Evolutionary conservation across 2,888 invertebrate species (phyloP).

Genomic region (Amblyteles armatorius): DNA sequence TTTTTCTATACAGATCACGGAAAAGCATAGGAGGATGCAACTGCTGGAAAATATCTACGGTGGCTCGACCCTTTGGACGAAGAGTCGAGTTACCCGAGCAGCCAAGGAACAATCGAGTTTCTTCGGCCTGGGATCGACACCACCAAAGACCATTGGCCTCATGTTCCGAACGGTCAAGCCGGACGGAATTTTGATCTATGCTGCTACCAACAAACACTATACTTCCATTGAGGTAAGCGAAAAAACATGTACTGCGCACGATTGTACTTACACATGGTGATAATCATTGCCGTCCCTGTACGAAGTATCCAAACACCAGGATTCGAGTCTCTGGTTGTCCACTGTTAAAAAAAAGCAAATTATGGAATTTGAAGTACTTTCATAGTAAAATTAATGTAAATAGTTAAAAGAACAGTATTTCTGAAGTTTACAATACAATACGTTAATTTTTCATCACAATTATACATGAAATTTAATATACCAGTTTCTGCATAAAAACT

Average conservation of each 20-base stretch:
- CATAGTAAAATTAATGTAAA: too few species aligned
- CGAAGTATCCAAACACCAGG: too few species aligned
- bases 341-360: too few species aligned
- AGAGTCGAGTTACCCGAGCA: conserved; percentile 76
- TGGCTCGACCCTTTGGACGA: conserved; percentile 89
- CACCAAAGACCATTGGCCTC: conserved; percentile 91
- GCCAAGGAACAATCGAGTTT: conserved; percentile 71
- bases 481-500: too few species aligned
- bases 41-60: conserved; percentile 92
- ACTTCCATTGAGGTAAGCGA: conserved; percentile 90
- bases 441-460: too few species aligned
- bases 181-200: conserved; percentile 93
- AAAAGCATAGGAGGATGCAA: conserved; percentile 95
- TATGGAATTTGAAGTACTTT: too few species aligned
- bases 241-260: not conserved
- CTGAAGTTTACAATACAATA: too few species aligned
- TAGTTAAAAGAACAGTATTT: too few species aligned
- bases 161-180: conserved; percentile 92
- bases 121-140: conserved; percentile 80
- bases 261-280: not conserved
- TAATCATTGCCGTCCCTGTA: too few species aligned
- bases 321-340: too few species aligned
- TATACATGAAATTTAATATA: too few species aligned
- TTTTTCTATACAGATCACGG: conserved; percentile 87
- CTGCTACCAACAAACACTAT: conserved; percentile 94